These are phyloP conservation scores for Pantherophis vulpinus DNA, from an alignment of 2,797 vertebrate species.

Conservation along the genomic window DNA sequence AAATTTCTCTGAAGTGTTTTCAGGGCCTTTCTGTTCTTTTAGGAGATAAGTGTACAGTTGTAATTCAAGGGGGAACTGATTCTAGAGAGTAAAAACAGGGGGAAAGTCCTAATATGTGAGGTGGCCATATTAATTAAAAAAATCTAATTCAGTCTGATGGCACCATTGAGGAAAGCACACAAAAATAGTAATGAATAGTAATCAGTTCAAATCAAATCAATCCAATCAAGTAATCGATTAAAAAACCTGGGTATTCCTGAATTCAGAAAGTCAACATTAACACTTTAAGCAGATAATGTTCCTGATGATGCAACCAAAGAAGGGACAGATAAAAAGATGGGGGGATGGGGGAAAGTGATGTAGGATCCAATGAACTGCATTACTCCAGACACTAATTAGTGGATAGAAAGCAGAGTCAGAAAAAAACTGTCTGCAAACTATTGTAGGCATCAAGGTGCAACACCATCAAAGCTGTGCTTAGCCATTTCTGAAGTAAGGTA, in stretches of 20 bases:
- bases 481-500: neutral
- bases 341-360: neutral
- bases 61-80: neutral
- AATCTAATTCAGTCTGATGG: neutral
- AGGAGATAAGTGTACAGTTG: neutral
- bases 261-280: neutral
- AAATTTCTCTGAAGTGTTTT: neutral
- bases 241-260: neutral
- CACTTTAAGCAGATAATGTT: neutral
- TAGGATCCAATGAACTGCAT: neutral
- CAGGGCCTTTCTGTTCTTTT: neutral
- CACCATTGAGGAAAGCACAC: neutral
- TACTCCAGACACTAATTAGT: neutral
- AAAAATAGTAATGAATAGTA: neutral
- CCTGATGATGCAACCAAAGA: neutral
- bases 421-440: neutral
- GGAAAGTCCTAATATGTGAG: neutral
- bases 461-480: neutral
- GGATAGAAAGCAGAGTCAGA: neutral
- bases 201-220: neutral
- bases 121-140: neutral
- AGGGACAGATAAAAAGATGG: neutral
- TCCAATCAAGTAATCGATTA: neutral
- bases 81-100: neutral
- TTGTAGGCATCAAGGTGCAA: neutral